Conservation (phyloP, 2,888 invertebrate species). For the Leptarthrus brevirostris region DNA sequence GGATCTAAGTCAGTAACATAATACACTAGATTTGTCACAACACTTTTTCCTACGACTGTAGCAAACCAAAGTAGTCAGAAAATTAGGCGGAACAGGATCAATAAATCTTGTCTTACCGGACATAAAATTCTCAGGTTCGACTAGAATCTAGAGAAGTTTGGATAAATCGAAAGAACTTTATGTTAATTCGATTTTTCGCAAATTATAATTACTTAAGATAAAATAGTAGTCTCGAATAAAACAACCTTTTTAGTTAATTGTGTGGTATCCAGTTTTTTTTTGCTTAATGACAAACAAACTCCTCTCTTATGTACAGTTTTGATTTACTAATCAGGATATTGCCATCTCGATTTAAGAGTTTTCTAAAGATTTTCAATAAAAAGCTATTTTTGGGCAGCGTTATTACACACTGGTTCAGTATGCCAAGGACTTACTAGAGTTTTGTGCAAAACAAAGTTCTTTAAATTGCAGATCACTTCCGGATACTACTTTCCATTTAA, state of each 20-base stretch:
- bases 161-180: no score
- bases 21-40: not conserved
- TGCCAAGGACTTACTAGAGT: slow-evolving; percentile 40
- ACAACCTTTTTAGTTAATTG: slow-evolving; percentile 6
- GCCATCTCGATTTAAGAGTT: not conserved
- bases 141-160: no score
- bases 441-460: no score
- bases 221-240: not conserved
- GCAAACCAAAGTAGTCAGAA: not conserved
- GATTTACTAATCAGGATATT: slow-evolving; percentile 33
- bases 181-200: slow-evolving; percentile 22
- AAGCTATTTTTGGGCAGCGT: slow-evolving; percentile 1
- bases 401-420: slow-evolving; percentile 40
- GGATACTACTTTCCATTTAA: no score
- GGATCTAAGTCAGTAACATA: slow-evolving; percentile 27
- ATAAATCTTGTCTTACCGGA: no score
- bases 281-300: slow-evolving; percentile 24
- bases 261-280: slow-evolving; percentile 17
- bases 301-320: slow-evolving; percentile 26
- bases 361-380: slow-evolving; percentile 6
- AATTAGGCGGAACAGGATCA: not conserved
- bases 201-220: slow-evolving; percentile 26
- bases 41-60: not conserved
- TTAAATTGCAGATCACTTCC: no score
- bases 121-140: no score